These are phyloP conservation scores for Plagodis dolabraria DNA, from an alignment of 2,888 invertebrate species.

Conservation along the genomic window DNA sequence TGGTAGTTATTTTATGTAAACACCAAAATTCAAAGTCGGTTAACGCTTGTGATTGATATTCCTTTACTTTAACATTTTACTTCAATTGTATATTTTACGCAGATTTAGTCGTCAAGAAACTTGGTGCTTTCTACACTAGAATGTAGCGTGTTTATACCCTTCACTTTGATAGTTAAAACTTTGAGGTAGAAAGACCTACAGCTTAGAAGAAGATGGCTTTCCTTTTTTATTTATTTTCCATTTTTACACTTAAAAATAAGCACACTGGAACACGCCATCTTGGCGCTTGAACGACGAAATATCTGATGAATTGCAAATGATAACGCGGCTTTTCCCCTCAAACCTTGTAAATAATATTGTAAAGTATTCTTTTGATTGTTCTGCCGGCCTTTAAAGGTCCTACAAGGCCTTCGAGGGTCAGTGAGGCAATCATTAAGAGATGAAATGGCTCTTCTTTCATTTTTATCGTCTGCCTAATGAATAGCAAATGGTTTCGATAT, in stretches of 20 bases:
- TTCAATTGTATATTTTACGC: too few species aligned
- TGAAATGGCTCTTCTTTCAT: conserved; percentile 32
- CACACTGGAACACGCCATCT: conserved; percentile 31
- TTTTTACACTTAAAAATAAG: conserved; percentile 3
- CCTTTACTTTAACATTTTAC: too few species aligned
- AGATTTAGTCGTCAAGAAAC: too few species aligned
- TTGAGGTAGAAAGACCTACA: too few species aligned
- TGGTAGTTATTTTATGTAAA: too few species aligned
- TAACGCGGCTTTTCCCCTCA: conserved; percentile 46
- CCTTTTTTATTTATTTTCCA: too few species aligned
- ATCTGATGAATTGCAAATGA: conserved; percentile 67
- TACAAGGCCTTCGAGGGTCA: conserved; percentile 38
- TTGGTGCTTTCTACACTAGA: too few species aligned
- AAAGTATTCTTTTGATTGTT: conserved; percentile 44
- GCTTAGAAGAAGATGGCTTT: too few species aligned
- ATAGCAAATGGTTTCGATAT: conserved; percentile 32
- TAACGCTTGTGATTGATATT: too few species aligned
- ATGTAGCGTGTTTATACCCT: too few species aligned
- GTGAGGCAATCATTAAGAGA: conserved; percentile 37
- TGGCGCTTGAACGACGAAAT: conserved; percentile 53
- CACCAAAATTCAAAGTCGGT: too few species aligned
- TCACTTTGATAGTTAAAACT: too few species aligned
- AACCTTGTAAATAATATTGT: conserved; percentile 51
- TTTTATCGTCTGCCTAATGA: conserved; percentile 36
- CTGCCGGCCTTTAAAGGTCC: conserved; percentile 38